Base-by-base conservation (phyloP, 2,113 vertebrate species). In the Brachirus orientalis region DNA sequence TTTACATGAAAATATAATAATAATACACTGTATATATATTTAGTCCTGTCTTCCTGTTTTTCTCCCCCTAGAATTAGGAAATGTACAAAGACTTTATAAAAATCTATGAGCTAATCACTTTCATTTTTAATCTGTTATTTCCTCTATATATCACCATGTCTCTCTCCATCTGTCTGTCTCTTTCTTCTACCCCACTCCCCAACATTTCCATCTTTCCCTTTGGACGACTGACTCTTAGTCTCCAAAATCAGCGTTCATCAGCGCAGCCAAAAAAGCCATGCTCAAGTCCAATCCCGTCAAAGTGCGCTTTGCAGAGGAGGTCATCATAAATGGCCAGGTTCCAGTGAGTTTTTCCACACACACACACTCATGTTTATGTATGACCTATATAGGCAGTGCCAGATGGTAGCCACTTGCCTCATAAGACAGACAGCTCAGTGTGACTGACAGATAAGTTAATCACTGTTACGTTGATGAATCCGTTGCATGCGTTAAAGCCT, bases 211-310 rank as follows among this genome's bases (percentile, higher is more conserved):
- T 38, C 28, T 46, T 36, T 61, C 78, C 75, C 72, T 87, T 77
- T 77, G 57, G 88, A 78, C 57, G 19, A 62, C 82, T 79, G 79
- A 62, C 87, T 92, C 72, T 65, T 82, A 99, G 97, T 98, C 96
- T 89, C 97, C 97, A 83, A 99, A 98, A 91, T 99, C 97, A 85
- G 97, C 97, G 88, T 99, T 99, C 92, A 99, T 99, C 91, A 99
- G 97, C 85, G 97, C 96, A 93, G 97, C 97, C 86, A 99, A 98
- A 93, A 99, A 99, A 91, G 96, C 96, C 88, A 96, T 96, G 91
- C 95, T 99, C 92, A 99, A 98, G 94, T 99, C 97, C 80, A 99
- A 98, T 89, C 97, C 97, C 43, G 96, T 98, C 80, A 99, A 99
- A 94, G 96, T 99, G 82, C 96, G 96, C 80, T 99, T 99, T 90